Conservation (phyloP, 2,797 vertebrate species). For the Eulemur coronatus region DNA sequence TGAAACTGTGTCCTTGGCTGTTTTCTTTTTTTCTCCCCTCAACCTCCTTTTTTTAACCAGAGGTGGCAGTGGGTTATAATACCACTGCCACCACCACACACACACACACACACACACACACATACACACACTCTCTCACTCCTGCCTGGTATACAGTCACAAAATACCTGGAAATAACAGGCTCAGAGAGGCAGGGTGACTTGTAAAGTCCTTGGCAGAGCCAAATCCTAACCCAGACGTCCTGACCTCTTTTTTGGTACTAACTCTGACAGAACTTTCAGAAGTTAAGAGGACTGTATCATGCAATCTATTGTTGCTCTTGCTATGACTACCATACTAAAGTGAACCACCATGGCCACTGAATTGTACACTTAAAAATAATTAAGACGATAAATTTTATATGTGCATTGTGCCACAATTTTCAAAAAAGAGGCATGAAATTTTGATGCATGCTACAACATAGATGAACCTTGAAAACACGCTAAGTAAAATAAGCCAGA, state of each 20-base stretch:
- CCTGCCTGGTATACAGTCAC: not conserved
- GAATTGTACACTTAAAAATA: not conserved
- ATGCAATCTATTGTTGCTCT: accelerated
- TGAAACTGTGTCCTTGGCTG: not conserved
- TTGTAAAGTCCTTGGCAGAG: not conserved
- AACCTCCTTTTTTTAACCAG: not conserved
- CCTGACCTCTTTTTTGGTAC: not conserved
- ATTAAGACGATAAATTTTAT: not conserved
- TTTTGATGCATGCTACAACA: not conserved
- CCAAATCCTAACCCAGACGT: not conserved
- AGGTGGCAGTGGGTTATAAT: not conserved
- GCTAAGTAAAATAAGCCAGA: not conserved
- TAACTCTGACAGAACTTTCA: not conserved
- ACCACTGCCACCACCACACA: too few relatives aligned
- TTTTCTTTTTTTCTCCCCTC: not conserved
- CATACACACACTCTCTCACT: too few relatives aligned
- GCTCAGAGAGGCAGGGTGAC: not conserved
- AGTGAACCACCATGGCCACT: not conserved
- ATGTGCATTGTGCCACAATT: not conserved
- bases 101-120: too few relatives aligned
- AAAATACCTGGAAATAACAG: not conserved
- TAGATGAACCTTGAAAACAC: not conserved
- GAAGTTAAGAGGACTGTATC: not conserved
- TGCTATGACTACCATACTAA: not conserved
- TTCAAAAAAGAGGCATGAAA: not conserved